A percentile compares a stretch with the other conserved stretches of the same genome.
These are phyloP conservation scores for Lamellibrachia luymesi DNA, from an alignment of 1,140 invertebrate genomes.

Conservation along the genomic window DNA sequence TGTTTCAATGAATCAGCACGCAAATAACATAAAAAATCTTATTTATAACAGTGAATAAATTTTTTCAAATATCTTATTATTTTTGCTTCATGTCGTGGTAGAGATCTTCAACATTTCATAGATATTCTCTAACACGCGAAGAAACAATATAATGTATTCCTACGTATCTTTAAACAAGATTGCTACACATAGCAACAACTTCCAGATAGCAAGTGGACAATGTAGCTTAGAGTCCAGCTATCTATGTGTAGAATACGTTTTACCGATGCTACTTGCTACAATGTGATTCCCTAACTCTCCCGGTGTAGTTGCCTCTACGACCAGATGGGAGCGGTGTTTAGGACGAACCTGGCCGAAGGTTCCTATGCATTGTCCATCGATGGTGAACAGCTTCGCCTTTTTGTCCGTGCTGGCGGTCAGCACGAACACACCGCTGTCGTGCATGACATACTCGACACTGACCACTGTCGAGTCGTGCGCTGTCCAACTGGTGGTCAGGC, in stretches of 20 bases:
- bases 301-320: no score
- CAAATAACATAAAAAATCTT: not conserved
- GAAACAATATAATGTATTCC: not conserved
- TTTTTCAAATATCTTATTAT: no score
- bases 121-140: not conserved
- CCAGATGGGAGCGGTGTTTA: not conserved
- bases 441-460: constrained; percentile 43
- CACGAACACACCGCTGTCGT: constrained; percentile 48
- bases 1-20: not conserved
- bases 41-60: no score
- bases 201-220: no score
- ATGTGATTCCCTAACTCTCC: not conserved
- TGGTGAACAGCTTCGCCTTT: constrained; percentile 52
- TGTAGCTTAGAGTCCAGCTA: no score
- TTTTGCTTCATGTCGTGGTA: no score
- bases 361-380: constrained; percentile 50
- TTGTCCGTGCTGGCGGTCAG: constrained; percentile 54
- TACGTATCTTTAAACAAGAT: not conserved
- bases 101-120: no score
- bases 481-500: not conserved
- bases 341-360: constrained; percentile 54
- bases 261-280: not conserved
- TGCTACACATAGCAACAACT: no score
- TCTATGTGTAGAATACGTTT: not conserved
- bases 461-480: constrained; percentile 34